phyloP scores from a whole-genome alignment of 2,797 vertebrate genomes.

The Hozukius guyotensis region DNA sequence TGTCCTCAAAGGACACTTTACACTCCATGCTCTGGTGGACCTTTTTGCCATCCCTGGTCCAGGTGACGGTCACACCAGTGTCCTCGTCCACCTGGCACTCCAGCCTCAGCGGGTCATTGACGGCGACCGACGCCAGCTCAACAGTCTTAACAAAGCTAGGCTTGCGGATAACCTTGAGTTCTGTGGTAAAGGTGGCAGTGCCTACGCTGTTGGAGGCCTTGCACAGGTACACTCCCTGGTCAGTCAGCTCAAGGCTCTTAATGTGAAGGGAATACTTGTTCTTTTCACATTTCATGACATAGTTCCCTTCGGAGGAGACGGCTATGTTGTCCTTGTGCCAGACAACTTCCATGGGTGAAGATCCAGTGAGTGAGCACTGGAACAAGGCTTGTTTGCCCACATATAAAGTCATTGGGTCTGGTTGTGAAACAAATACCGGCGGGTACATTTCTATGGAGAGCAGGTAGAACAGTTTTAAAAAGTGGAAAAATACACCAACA shows the following conservation, averaged over 20 bases:
- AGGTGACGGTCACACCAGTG: slow-evolving; percentile 90
- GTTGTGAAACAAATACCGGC: slow-evolving; percentile 94
- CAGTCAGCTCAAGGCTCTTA: slow-evolving; percentile 83
- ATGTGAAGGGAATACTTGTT: slow-evolving; percentile 94
- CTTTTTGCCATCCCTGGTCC: slow-evolving; percentile 95
- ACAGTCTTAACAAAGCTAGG: slow-evolving; percentile 91
- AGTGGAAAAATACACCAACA: slow-evolving; percentile 30
- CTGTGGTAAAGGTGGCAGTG: slow-evolving; percentile 89
- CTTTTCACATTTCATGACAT: slow-evolving; percentile 87
- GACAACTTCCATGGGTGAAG: slow-evolving; percentile 90
- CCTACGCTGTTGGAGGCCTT: slow-evolving; percentile 97
- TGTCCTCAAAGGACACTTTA: slow-evolving; percentile 97
- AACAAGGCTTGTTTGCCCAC: slow-evolving; percentile 93
- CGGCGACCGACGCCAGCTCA: slow-evolving; percentile 86
- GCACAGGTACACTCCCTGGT: slow-evolving; percentile 93
- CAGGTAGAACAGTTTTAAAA: slow-evolving; percentile 66
- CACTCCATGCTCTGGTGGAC: slow-evolving; percentile 94
- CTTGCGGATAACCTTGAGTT: slow-evolving; percentile 91
- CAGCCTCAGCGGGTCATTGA: slow-evolving; percentile 90
- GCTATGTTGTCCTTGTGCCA: slow-evolving; percentile 96
- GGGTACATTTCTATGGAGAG: slow-evolving; percentile 94
- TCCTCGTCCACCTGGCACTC: slow-evolving; percentile 98
- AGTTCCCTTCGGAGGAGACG: slow-evolving; percentile 85
- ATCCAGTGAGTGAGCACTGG: slow-evolving; percentile 93
- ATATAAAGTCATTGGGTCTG: slow-evolving; percentile 92